Evolutionary conservation across 2,113 vertebrate species (phyloP).

Genomic region (Cheirogaleus medius): DNA sequence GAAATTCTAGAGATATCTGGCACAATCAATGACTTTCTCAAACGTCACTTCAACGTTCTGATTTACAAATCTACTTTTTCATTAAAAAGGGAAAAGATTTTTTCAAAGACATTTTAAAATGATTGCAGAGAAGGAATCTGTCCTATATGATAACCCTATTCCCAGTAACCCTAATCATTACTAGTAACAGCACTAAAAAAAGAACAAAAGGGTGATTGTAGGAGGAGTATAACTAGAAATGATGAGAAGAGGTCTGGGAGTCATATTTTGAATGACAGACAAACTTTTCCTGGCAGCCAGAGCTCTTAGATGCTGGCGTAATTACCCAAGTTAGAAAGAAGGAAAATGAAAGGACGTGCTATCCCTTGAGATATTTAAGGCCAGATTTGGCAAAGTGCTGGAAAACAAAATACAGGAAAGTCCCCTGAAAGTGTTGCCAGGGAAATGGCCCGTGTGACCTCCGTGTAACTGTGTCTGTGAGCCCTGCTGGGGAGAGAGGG

Average conservation of each 20-base stretch:
- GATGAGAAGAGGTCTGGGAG: background rate
- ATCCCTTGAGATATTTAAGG: background rate
- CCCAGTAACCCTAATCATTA: background rate
- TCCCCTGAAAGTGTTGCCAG: background rate
- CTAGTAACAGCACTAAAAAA: background rate
- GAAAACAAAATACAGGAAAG: constrained; percentile 9
- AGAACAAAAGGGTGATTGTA: background rate
- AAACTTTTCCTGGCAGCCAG: background rate
- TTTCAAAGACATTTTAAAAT: constrained; percentile 4
- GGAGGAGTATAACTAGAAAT: background rate
- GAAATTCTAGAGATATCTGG: background rate
- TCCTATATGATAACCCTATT: background rate
- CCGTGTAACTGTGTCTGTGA: background rate
- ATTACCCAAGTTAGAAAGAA: background rate
- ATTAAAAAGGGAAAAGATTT: background rate
- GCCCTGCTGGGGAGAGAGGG: background rate
- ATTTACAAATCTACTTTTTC: background rate
- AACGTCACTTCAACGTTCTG: background rate
- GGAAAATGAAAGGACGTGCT: background rate
- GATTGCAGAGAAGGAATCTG: background rate
- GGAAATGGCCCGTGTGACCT: background rate
- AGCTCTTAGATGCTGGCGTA: background rate
- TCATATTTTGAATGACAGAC: background rate
- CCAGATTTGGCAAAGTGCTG: background rate
- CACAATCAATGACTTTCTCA: background rate